These are phyloP conservation scores for Pao palembangensis DNA, from an alignment of 2,113 vertebrate genomes.

Conservation along the genomic window DNA sequence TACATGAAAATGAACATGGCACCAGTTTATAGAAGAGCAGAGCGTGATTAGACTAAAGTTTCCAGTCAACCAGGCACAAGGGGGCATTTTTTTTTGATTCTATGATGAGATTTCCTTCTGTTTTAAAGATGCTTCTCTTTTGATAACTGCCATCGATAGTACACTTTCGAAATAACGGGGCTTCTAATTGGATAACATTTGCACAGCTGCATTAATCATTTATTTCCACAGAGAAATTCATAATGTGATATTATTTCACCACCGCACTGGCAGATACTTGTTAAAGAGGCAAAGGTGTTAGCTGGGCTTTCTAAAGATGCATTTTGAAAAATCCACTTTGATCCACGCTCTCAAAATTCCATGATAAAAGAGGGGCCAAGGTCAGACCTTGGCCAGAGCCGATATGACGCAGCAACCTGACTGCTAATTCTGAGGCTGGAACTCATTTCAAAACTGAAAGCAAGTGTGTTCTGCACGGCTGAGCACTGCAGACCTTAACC, in stretches of 20 bases:
- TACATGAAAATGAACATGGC: too few relatives aligned
- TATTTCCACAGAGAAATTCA: neutral
- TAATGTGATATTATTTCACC: neutral
- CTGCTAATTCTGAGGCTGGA: slow-evolving; percentile 75
- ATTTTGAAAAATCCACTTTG: slow-evolving; percentile 48
- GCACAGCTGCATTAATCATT: neutral
- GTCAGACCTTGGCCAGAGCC: slow-evolving; percentile 80
- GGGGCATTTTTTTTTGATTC: too few relatives aligned
- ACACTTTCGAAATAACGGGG: too few relatives aligned
- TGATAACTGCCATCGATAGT: too few relatives aligned
- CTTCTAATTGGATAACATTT: too few relatives aligned
- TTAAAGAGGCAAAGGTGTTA: slow-evolving; percentile 34
- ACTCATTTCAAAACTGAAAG: slow-evolving; percentile 85
- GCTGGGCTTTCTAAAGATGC: slow-evolving; percentile 25
- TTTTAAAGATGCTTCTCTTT: too few relatives aligned
- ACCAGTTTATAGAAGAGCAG: too few relatives aligned
- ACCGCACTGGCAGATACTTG: slow-evolving; percentile 35
- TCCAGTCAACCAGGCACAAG: too few relatives aligned
- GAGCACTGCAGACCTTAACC: too few relatives aligned
- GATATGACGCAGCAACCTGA: slow-evolving; percentile 81
- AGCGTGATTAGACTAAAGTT: too few relatives aligned
- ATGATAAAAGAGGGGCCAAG: slow-evolving; percentile 81
- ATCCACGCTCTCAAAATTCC: slow-evolving; percentile 78
- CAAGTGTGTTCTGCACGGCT: slow-evolving; percentile 9
- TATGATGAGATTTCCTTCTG: too few relatives aligned